Conservation (phyloP, 2,888 invertebrate genomes). For the Hirtodrosophila histrioides region DNA sequence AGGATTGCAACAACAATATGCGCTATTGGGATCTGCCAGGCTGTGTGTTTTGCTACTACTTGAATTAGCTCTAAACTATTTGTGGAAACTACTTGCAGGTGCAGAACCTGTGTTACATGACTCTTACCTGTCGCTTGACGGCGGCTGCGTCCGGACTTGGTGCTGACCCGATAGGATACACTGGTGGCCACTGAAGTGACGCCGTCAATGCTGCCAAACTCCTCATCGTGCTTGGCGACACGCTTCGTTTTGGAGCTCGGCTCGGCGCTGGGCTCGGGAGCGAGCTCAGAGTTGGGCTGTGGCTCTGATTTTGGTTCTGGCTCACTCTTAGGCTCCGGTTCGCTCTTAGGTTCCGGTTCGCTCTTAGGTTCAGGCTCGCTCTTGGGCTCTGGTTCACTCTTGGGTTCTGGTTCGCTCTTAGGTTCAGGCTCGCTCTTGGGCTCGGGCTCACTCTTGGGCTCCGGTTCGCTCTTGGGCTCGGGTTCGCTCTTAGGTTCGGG, state of each 20-base stretch:
- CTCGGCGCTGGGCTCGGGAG: constrained; percentile 82
- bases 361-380: constrained; percentile 84
- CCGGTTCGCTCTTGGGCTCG: constrained; percentile 81
- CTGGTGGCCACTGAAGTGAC: constrained; percentile 90
- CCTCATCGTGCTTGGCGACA: constrained; percentile 84
- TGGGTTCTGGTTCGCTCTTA: constrained; percentile 83
- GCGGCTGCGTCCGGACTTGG: constrained; percentile 84
- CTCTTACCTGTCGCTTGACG: constrained; percentile 74
- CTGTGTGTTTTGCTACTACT: constrained; percentile 46
- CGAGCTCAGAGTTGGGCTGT: constrained; percentile 83
- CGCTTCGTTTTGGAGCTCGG: constrained; percentile 85
- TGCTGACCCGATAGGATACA: constrained; percentile 91
- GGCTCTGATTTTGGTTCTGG: constrained; percentile 72
- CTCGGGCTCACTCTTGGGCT: constrained; percentile 80
- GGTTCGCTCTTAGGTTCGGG: constrained; percentile 85
- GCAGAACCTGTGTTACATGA: constrained; percentile 2
- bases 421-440: constrained; percentile 81
- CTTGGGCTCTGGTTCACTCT: constrained; percentile 84
- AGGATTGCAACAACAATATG: constrained; percentile 38
- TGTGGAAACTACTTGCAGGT: constrained; percentile 11
- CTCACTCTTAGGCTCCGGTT: constrained; percentile 84
- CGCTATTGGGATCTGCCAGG: constrained; percentile 48
- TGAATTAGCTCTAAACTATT: constrained; percentile 54
- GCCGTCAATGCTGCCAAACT: constrained; percentile 83
- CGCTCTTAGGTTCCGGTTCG: constrained; percentile 84